A percentile compares a stretch with the other conserved stretches of the same genome.
These are phyloP conservation scores for Botrylloides violaceus DNA, from an alignment of 23 tunicate species.

Conservation along the genomic window DNA sequence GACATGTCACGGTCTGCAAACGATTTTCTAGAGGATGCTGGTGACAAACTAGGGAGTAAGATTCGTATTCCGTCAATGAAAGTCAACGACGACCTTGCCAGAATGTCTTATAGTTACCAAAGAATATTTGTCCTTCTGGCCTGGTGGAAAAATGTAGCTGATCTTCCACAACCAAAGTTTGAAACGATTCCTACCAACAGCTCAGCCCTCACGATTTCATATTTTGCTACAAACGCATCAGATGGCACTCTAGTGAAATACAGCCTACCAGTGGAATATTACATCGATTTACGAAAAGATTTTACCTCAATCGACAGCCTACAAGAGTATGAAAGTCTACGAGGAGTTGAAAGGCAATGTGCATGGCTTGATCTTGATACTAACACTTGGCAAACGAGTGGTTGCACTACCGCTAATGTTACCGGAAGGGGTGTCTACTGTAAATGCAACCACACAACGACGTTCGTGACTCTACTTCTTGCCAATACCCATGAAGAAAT, in stretches of 20 bases:
- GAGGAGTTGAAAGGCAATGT: background rate
- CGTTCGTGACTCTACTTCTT: conserved; percentile 3
- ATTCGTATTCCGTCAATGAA: too few species aligned
- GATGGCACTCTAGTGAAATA: background rate
- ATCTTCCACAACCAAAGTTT: background rate
- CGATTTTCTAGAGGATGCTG: too few species aligned
- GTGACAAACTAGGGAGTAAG: too few species aligned
- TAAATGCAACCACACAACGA: conserved; percentile 5
- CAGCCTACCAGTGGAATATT: conserved; percentile 7
- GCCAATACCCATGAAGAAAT: background rate
- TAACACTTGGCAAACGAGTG: background rate
- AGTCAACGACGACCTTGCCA: too few species aligned
- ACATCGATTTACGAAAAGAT: background rate
- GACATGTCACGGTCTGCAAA: too few species aligned
- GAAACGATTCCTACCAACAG: background rate
- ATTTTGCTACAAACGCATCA: background rate
- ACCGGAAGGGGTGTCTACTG: conserved; percentile 1
- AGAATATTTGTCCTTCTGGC: background rate
- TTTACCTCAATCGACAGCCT: background rate
- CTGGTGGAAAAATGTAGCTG: conserved; percentile 3
- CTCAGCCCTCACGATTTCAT: background rate
- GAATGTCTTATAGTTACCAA: too few species aligned
- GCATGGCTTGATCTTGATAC: conserved; percentile 3
- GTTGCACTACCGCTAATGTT: background rate
- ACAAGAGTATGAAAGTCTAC: background rate